These are phyloP conservation scores for Halictus rubicundus DNA, from an alignment of 1,140 invertebrate genomes.

Conservation along the genomic window DNA sequence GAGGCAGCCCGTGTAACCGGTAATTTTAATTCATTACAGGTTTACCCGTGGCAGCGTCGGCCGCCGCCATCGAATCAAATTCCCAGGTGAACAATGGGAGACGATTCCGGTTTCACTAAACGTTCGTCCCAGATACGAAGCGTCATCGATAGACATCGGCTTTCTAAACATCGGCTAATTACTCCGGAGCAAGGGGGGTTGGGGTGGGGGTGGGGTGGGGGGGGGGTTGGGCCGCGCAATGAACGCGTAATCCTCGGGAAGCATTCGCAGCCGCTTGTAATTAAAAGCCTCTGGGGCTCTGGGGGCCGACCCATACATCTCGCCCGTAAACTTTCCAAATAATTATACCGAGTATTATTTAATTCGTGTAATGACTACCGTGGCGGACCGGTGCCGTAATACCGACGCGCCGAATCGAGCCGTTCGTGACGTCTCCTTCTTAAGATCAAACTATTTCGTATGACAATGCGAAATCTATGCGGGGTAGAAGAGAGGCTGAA, in stretches of 20 bases:
- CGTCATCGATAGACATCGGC: conserved; percentile 30
- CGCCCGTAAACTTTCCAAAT: conserved; percentile 57
- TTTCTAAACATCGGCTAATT: conserved; percentile 50
- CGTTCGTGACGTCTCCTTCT: neutral
- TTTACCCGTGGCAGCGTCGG: conserved; percentile 43
- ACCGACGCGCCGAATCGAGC: conserved; percentile 12
- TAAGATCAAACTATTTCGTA: no score
- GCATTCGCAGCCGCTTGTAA: conserved; percentile 35
- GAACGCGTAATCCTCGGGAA: conserved; percentile 30
- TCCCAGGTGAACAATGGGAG: conserved; percentile 28
- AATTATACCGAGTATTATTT: conserved; percentile 59
- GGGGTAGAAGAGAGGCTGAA: no score
- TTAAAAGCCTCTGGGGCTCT: conserved; percentile 47
- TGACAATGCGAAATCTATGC: no score
- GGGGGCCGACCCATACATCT: conserved; percentile 11
- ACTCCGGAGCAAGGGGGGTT: neutral
- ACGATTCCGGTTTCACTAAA: neutral
- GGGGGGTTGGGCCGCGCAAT: neutral
- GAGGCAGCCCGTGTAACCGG: conserved; percentile 44
- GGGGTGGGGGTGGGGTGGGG: no score
- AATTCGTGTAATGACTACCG: conserved; percentile 52
- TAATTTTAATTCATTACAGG: conserved; percentile 73
- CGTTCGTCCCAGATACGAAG: neutral
- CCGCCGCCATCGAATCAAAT: conserved; percentile 62
- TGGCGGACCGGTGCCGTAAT: conserved; percentile 21